Percentiles rank a stretch among this genome's conserved stretches.
phyloP scores from a whole-genome alignment of 2,888 invertebrate species.

The Theodoxus fluviatilis region DNA sequence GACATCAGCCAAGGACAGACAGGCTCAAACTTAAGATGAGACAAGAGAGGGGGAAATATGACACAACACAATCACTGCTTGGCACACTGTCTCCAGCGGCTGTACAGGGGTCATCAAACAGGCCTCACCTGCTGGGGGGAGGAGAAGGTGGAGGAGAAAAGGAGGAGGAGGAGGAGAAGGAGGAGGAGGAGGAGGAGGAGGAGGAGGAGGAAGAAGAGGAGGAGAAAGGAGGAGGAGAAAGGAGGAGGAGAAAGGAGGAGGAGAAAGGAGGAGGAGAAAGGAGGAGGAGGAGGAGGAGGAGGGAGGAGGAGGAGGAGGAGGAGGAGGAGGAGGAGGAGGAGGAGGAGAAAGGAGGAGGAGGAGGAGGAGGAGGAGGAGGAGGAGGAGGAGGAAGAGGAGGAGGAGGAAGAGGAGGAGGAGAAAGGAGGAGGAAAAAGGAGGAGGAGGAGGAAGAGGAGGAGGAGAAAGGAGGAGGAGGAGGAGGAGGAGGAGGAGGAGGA shows the following conservation, averaged over 20 bases:
- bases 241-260: neutral
- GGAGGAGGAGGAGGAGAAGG: neutral
- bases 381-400: neutral
- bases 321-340: too few species aligned
- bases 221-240: neutral
- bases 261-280: neutral
- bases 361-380: conserved; percentile 7
- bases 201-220: conserved; percentile 3
- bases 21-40: neutral
- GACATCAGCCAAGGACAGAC: neutral
- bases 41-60: neutral
- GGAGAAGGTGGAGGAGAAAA: neutral
- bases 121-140: too few species aligned
- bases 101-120: neutral
- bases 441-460: too few species aligned
- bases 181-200: neutral
- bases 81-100: neutral
- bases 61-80: neutral
- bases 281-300: conserved; percentile 7
- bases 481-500: too few species aligned
- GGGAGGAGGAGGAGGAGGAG: neutral
- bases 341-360: neutral
- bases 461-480: too few species aligned
- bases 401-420: too few species aligned
- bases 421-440: too few species aligned